phyloP scores from a whole-genome alignment of 2,797 vertebrate species.

The Acrossocheilus fasciatus region DNA sequence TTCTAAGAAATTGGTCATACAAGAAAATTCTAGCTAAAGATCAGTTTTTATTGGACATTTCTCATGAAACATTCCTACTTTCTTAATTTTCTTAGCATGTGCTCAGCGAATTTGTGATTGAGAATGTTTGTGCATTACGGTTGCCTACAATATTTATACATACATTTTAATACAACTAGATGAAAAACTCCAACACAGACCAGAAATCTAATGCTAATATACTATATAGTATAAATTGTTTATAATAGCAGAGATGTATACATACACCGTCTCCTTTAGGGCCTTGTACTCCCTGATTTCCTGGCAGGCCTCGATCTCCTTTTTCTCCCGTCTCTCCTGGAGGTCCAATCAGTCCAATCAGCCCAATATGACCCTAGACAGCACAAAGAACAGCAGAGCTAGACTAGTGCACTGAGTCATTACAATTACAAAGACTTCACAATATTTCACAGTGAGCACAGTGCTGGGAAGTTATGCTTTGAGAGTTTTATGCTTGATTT shows the following conservation, averaged over 20 bases:
- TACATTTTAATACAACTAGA: neutral
- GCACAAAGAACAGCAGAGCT: constrained; percentile 46
- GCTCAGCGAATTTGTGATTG: neutral
- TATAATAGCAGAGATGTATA: neutral
- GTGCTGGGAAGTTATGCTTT: neutral
- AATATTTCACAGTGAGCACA: neutral
- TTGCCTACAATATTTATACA: neutral
- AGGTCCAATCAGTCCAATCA: constrained; percentile 90
- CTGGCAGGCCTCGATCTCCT: constrained; percentile 89
- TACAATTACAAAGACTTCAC: neutral
- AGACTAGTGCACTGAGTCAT: neutral
- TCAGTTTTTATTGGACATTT: neutral
- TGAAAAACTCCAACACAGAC: neutral
- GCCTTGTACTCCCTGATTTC: constrained; percentile 84
- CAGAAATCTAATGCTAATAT: neutral
- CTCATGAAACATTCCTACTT: neutral
- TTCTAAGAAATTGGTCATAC: neutral
- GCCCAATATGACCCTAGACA: constrained; percentile 87
- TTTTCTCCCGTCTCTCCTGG: constrained; percentile 93
- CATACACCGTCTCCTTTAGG: constrained; percentile 83
- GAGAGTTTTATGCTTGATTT: neutral
- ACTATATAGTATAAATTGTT: neutral
- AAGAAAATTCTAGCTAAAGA: neutral
- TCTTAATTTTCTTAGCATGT: neutral
- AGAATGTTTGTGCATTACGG: neutral